These are phyloP conservation scores for Dasyornis broadbenti DNA, from an alignment of 2,113 vertebrate genomes.

Conservation along the genomic window DNA sequence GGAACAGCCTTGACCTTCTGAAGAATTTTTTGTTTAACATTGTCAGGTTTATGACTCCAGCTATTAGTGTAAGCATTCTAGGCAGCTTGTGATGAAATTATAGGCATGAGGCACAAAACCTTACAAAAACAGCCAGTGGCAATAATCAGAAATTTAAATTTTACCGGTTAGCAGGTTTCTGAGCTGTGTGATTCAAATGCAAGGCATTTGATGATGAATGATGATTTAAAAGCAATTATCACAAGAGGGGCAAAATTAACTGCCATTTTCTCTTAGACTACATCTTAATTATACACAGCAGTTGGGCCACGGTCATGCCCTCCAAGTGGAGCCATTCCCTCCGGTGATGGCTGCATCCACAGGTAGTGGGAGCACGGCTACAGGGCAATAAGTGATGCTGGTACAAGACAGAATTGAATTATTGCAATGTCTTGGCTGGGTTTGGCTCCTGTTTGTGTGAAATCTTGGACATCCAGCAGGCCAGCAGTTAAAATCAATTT, in stretches of 20 bases:
- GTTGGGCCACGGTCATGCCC: accelerated
- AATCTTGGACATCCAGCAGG: neutral
- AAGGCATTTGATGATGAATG: neutral
- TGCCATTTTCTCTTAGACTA: neutral
- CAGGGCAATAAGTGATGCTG: neutral
- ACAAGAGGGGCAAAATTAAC: neutral
- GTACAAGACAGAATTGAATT: neutral
- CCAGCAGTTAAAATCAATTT: neutral
- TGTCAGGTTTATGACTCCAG: neutral
- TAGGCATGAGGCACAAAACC: neutral
- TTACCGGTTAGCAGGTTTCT: neutral
- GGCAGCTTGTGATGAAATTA: neutral
- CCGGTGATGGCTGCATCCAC: neutral
- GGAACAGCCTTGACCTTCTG: neutral
- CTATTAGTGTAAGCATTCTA: neutral
- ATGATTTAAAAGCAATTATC: neutral
- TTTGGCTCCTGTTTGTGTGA: neutral
- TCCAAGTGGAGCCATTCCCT: neutral
- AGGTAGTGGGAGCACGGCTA: neutral
- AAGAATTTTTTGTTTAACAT: neutral
- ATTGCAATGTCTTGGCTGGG: neutral
- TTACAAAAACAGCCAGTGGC: neutral
- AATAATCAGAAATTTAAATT: neutral
- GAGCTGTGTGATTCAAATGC: neutral
- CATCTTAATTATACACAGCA: neutral